These are phyloP conservation scores for Ischnus inquisitorius DNA, from an alignment of 2,888 invertebrate genomes.

Conservation along the genomic window DNA sequence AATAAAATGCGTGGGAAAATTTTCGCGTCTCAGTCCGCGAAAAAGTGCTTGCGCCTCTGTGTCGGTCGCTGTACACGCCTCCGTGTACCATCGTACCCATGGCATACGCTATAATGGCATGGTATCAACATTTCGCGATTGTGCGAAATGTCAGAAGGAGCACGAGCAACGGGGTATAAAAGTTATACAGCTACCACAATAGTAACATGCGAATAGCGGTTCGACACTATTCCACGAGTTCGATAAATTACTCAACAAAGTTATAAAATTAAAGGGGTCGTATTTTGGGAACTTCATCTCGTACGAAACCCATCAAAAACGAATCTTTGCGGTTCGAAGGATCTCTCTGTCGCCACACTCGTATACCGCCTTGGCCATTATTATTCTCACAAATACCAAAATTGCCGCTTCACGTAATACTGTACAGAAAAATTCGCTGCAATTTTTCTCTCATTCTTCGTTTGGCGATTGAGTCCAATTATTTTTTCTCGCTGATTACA, in stretches of 20 bases:
- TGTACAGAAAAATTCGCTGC: no score
- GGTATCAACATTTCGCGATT: constrained; percentile 36
- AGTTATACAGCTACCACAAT: constrained; percentile 18
- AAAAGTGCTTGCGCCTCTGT: not conserved
- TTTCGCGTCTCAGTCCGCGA: constrained; percentile 2
- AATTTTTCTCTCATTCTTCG: no score
- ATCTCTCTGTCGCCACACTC: no score
- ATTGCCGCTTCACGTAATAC: no score
- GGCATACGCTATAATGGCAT: constrained; percentile 4
- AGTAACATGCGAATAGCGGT: constrained; percentile 24
- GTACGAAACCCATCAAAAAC: no score
- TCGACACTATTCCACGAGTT: not conserved
- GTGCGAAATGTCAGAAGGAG: constrained; percentile 58
- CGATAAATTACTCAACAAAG: constrained; percentile 6
- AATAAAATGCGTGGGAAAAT: constrained; percentile 71
- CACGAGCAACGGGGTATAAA: constrained; percentile 45
- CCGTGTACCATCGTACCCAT: constrained; percentile 19
- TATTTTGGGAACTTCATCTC: not conserved
- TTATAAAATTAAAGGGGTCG: not conserved
- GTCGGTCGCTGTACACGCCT: constrained; percentile 32
- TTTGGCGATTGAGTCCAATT: no score
- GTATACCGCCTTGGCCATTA: not conserved
- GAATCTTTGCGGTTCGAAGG: no score
- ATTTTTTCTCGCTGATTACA: no score
- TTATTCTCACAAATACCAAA: no score